Evolutionary conservation across 2,888 invertebrate genomes (phyloP).

Genomic region (Drosophila maculinotata): DNA sequence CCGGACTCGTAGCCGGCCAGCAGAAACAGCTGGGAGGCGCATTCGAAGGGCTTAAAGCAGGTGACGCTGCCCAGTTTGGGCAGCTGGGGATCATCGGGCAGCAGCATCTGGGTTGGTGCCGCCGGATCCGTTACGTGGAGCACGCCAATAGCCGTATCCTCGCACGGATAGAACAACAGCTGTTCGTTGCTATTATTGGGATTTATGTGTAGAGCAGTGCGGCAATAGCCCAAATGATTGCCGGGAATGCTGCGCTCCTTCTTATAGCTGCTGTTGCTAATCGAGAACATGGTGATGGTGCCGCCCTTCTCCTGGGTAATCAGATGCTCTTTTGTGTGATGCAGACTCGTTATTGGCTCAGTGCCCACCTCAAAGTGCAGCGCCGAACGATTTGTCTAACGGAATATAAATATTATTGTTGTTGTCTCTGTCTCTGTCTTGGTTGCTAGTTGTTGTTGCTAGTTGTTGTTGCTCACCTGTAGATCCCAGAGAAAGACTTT

Average conservation of each 20-base stretch:
- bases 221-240: conserved; percentile 90
- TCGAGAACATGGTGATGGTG: conserved; percentile 88
- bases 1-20: conserved; percentile 91
- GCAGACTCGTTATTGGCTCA: conserved; percentile 85
- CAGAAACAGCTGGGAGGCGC: conserved; percentile 86
- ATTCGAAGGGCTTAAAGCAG: conserved; percentile 86
- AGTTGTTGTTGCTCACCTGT: conserved; percentile 86
- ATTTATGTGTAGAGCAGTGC: conserved; percentile 85
- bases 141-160: conserved; percentile 85
- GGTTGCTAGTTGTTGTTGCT: conserved; percentile 3
- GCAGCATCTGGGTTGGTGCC: conserved; percentile 83
- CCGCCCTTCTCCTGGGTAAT: conserved; percentile 92
- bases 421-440: background rate
- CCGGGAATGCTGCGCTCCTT: conserved; percentile 87
- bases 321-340: conserved; percentile 87
- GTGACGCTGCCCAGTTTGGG: conserved; percentile 86
- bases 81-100: conserved; percentile 81
- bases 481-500: conserved; percentile 92
- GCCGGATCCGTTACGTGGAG: conserved; percentile 84
- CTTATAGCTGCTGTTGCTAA: conserved; percentile 87
- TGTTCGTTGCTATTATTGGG: conserved; percentile 82
- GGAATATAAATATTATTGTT: background rate
- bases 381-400: conserved; percentile 90
- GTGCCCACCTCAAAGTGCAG: conserved; percentile 89
- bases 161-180: conserved; percentile 89